phyloP scores from a whole-genome alignment of 2,113 vertebrate species.

The Chionomys nivalis region DNA sequence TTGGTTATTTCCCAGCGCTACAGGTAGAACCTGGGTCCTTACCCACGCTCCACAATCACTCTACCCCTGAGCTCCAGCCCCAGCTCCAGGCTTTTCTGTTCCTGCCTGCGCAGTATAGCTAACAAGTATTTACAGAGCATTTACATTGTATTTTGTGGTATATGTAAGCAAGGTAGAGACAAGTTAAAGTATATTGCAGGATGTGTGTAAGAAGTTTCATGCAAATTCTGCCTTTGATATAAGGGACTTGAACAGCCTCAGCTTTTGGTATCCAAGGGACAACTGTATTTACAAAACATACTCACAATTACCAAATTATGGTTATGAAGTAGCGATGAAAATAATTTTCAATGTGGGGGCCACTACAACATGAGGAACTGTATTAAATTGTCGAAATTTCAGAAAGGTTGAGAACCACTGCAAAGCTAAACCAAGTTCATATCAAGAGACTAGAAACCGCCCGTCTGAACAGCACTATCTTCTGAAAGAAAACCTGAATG shows the following conservation, averaged over 20 bases:
- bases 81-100: background rate
- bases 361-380: background rate
- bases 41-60: background rate
- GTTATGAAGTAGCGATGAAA: background rate
- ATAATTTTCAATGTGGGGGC: background rate
- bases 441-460: background rate
- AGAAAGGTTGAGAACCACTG: background rate
- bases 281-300: background rate
- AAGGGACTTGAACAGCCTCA: background rate
- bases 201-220: background rate
- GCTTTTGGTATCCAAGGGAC: background rate
- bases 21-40: background rate
- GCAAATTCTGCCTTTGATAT: background rate
- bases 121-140: background rate
- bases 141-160: background rate
- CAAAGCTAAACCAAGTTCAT: background rate
- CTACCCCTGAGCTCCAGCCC: background rate
- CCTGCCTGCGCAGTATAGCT: background rate
- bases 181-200: background rate
- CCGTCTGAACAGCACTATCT: background rate
- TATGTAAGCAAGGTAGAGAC: background rate
- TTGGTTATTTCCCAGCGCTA: background rate
- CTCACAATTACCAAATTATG: background rate
- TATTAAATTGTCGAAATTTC: too few relatives aligned
- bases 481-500: background rate